A percentile compares a stretch with the other conserved stretches of the same genome.
Evolutionary conservation across 2,888 invertebrate genomes (phyloP).

Genomic region (Ennomos quercinarius): DNA sequence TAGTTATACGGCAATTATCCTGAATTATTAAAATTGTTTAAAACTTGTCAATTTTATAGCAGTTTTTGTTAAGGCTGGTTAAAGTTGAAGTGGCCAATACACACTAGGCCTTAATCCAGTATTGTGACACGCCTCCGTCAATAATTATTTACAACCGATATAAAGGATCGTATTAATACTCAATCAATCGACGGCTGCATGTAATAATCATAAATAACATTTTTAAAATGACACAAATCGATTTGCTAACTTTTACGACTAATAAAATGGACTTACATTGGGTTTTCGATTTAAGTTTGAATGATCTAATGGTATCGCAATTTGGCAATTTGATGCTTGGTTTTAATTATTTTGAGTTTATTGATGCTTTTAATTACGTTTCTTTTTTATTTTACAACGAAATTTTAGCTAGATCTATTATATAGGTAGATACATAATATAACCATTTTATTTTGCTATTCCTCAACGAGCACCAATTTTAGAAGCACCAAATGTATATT

Average conservation of each 20-base stretch:
- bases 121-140: slow-evolving; percentile 9
- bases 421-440: too few relatives aligned
- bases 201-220: slow-evolving; percentile 17
- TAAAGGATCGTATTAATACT: slow-evolving; percentile 18
- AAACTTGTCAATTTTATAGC: too few relatives aligned
- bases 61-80: too few relatives aligned
- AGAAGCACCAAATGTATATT: too few relatives aligned
- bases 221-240: slow-evolving; percentile 21
- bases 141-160: slow-evolving; percentile 8
- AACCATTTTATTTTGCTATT: too few relatives aligned
- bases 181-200: slow-evolving; percentile 12
- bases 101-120: background rate
- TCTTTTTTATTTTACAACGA: background rate
- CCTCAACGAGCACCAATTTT: too few relatives aligned
- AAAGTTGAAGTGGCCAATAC: background rate
- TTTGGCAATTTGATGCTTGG: background rate
- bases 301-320: background rate
- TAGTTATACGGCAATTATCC: too few relatives aligned
- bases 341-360: background rate
- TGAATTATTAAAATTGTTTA: too few relatives aligned
- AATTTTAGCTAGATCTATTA: too few relatives aligned
- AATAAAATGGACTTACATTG: slow-evolving; percentile 2
- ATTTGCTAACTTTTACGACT: slow-evolving; percentile 24
- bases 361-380: background rate
- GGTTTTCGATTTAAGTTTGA: slow-evolving; percentile 6